A percentile compares a stretch with the other conserved stretches of the same genome.
These are phyloP conservation scores for Actenoides hombroni DNA, from an alignment of 2,113 vertebrate genomes.

Conservation along the genomic window DNA sequence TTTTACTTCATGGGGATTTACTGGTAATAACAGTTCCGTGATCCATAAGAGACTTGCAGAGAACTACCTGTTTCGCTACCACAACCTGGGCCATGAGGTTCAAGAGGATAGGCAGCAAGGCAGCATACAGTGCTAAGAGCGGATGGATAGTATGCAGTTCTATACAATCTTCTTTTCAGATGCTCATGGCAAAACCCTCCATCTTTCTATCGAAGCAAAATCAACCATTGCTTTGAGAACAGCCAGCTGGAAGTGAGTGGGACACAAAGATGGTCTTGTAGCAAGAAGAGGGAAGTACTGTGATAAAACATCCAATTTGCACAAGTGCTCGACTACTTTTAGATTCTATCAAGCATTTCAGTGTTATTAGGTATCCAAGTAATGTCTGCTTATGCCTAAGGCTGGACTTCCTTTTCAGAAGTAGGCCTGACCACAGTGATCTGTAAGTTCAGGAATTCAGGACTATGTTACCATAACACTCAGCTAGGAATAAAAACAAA, in stretches of 20 bases:
- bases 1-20: neutral
- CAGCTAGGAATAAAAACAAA: neutral
- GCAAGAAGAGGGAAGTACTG: neutral
- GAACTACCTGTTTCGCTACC: neutral
- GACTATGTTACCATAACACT: neutral
- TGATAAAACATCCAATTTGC: neutral
- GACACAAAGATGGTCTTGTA: neutral
- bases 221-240: neutral
- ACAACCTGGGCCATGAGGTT: neutral
- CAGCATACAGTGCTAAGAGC: neutral
- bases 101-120: neutral
- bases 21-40: fast-evolving
- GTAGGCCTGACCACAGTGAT: neutral
- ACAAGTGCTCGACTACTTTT: neutral
- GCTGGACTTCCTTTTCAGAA: neutral
- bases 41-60: neutral
- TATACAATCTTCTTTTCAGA: neutral
- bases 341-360: neutral
- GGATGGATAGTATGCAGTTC: neutral
- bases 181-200: neutral
- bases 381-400: neutral
- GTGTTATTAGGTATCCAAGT: neutral
- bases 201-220: neutral
- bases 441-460: neutral
- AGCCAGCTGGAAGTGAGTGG: neutral